Evolutionary conservation across 2,113 vertebrate species (phyloP), one percentile per base, ranked within the genome.

Genomic region (Anguilla rostrata): DNA sequence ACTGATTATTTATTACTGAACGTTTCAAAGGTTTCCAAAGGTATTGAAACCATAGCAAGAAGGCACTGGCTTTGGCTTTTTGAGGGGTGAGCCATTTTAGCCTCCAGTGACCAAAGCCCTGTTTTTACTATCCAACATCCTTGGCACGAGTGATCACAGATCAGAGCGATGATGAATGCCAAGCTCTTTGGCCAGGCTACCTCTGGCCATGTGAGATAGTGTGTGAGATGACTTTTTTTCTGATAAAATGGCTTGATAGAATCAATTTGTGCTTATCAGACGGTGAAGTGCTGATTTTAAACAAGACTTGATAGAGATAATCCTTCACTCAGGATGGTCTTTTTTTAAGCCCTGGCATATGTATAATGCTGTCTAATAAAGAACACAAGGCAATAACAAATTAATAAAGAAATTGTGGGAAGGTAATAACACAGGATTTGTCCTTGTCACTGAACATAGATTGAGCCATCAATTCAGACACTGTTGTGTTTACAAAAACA

Each of bases 361-460:
- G 83, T n/a, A 46, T 83, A 66, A 83, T 34, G 49, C 49, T 39
- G 41, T 81, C 82, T 83, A 60, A 39, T 86, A 49, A 46, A 82
- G 53, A 85, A n/a, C 41, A 78, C 43, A 78, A 46, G 40, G 20
- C 39, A 26, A n/a, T 26, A 34, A 78, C 29, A 39, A 83, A 84
- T 43, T 5, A 83, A 80, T 87, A 87, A 87, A 81, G 39, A 7
- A 84, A 81, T 63, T 84, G 41, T 34, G 41, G 75, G 22, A 26
- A 81, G 79, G 40, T 87, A 85, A 87, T 66, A 39, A 56, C 20
- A 56, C 43, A 57, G 53, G n/a, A 82, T 87, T 60, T 82, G 79
- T 83, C 39, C 85, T 83, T 86, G 75, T 85, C 34, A n/a, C 11
- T 8, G 78, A 39, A 87, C 83, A 39, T 56, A 87, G 63, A 87